Evolutionary conservation across 2,888 invertebrate species (phyloP).

Genomic region (Yponomeuta sedellus): DNA sequence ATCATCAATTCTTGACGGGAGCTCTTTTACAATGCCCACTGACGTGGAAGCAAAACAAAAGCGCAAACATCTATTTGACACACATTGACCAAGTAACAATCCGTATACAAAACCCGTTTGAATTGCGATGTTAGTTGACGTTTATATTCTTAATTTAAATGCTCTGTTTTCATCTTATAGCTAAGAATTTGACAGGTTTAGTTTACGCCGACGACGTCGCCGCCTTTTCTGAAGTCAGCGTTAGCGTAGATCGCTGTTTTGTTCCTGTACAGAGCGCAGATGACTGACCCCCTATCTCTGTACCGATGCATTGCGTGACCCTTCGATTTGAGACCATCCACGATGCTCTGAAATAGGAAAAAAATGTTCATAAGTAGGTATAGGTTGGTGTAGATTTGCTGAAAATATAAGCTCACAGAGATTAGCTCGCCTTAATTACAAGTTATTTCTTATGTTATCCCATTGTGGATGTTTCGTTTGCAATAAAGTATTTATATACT

Average conservation of each 20-base stretch:
- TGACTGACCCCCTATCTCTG: slow-evolving; percentile 80
- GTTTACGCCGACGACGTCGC: slow-evolving; percentile 84
- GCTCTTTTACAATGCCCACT: not conserved
- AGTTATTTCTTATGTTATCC: too few species aligned
- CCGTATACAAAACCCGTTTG: not conserved
- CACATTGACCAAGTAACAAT: too few species aligned
- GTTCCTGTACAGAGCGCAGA: slow-evolving; percentile 81
- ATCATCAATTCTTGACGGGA: not conserved
- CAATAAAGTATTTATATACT: too few species aligned
- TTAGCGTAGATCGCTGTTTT: slow-evolving; percentile 82
- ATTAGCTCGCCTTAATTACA: too few species aligned
- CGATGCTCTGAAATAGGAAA: slow-evolving; percentile 67
- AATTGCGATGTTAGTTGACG: not conserved
- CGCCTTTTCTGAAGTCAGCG: slow-evolving; percentile 88
- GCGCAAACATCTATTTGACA: too few species aligned
- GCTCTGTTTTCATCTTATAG: not conserved
- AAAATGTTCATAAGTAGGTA: not conserved
- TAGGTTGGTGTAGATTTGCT: too few species aligned
- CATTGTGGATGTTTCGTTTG: too few species aligned
- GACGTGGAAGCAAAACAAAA: too few species aligned
- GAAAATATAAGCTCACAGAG: too few species aligned
- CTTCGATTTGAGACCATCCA: slow-evolving; percentile 78
- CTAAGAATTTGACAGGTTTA: slow-evolving; percentile 28
- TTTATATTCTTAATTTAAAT: not conserved
- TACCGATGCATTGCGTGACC: slow-evolving; percentile 83